Percentiles rank a stretch among this genome's conserved stretches.
phyloP scores from a whole-genome alignment of 1,140 invertebrate species.

The Diorhabda carinulata region DNA sequence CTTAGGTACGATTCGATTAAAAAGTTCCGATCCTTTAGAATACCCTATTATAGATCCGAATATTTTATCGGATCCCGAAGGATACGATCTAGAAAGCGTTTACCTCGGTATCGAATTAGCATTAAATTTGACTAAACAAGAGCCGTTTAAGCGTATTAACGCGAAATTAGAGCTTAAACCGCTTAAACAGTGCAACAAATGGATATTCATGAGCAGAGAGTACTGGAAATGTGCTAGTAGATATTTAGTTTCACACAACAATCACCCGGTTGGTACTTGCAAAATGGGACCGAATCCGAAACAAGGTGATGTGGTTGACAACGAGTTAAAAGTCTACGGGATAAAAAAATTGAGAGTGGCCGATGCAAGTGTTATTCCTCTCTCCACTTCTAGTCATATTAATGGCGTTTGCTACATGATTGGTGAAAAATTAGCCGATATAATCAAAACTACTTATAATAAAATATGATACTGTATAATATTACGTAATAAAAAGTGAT shows the following conservation, averaged over 20 bases:
- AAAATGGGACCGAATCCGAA: conserved; percentile 18
- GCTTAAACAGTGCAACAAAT: conserved; percentile 44
- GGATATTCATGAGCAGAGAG: conserved; percentile 57
- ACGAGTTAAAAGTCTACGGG: conserved; percentile 45
- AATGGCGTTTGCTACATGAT: conserved; percentile 77
- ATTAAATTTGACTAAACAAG: conserved; percentile 44
- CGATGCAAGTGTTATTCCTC: conserved; percentile 54
- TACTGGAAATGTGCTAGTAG: conserved; percentile 44
- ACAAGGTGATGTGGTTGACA: conserved; percentile 51
- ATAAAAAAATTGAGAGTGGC: conserved; percentile 45
- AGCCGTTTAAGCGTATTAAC: conserved; percentile 46
- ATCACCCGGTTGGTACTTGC: conserved; percentile 39
- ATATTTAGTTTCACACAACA: conserved; percentile 44
- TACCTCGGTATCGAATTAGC: conserved; percentile 51
- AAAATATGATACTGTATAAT: not conserved
- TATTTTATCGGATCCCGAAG: conserved; percentile 45
- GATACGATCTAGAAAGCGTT: conserved; percentile 51
- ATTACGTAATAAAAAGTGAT: too few species aligned
- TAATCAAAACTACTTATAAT: conserved; percentile 3
- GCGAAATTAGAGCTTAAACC: conserved; percentile 49
- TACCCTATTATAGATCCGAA: conserved; percentile 71
- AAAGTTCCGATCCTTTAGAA: conserved; percentile 63
- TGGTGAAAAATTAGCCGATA: conserved; percentile 64
- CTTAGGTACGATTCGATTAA: conserved; percentile 63
- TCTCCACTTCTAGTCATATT: conserved; percentile 64